phyloP scores from a whole-genome alignment of 2,797 vertebrate genomes.

The Phylloscopus collybita region DNA sequence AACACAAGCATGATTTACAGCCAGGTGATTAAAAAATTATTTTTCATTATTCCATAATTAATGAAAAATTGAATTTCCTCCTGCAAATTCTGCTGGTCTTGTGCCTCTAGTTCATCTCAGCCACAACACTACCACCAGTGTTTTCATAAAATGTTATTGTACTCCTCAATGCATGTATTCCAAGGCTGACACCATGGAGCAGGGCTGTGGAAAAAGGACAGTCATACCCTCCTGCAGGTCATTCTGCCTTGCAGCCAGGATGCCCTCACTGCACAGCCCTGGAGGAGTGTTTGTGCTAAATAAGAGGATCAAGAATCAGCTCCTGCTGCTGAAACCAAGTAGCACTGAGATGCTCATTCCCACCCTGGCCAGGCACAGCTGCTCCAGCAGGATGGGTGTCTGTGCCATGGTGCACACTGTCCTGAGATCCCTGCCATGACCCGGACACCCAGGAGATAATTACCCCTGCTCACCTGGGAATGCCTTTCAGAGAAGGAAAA shows the following conservation, averaged over 20 bases:
- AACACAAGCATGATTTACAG: neutral
- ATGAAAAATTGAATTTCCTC: neutral
- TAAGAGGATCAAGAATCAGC: neutral
- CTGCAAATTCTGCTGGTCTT: neutral
- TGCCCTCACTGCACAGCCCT: fast-evolving
- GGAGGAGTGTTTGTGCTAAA: neutral
- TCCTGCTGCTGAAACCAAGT: neutral
- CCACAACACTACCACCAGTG: neutral
- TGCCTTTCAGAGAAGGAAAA: neutral
- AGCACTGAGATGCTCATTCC: neutral
- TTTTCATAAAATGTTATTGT: neutral
- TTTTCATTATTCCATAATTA: neutral
- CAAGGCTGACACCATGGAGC: neutral
- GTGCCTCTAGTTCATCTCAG: neutral
- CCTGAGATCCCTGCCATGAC: neutral
- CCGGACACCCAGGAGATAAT: neutral
- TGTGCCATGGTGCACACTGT: fast-evolving
- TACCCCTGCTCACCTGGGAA: neutral
- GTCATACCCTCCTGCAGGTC: neutral
- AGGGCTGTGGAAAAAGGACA: neutral
- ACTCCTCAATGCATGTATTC: neutral
- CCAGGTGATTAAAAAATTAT: neutral
- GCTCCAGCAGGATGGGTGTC: neutral
- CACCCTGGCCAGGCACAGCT: neutral
- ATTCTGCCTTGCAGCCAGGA: neutral